Percentiles rank a stretch among this genome's conserved stretches.
Evolutionary conservation across 1,140 invertebrate genomes (phyloP).

Genomic region (Drosophila guanche): DNA sequence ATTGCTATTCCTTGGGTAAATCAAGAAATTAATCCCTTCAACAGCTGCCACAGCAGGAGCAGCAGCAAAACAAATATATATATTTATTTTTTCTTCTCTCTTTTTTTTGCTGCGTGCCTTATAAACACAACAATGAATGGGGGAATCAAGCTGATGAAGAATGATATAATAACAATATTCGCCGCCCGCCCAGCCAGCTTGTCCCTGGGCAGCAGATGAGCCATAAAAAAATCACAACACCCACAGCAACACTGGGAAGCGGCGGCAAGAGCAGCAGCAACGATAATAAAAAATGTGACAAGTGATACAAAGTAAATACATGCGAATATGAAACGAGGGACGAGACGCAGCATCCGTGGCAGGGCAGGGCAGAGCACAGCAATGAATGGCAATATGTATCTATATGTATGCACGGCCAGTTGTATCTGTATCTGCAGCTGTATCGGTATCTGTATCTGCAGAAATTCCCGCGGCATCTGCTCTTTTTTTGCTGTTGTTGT

Average conservation of each 20-base stretch:
- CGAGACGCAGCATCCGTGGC: slow-evolving; percentile 15
- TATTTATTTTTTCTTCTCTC: slow-evolving; percentile 8
- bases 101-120: slow-evolving; percentile 37
- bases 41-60: slow-evolving; percentile 72
- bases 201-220: slow-evolving; percentile 46
- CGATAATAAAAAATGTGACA: slow-evolving; percentile 78
- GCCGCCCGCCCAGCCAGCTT: no score
- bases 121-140: slow-evolving; percentile 78
- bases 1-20: slow-evolving; percentile 63
- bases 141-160: slow-evolving; percentile 77
- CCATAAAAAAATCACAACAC: slow-evolving; percentile 74
- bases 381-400: slow-evolving; percentile 65
- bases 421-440: slow-evolving; percentile 15
- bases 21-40: slow-evolving; percentile 83
- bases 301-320: slow-evolving; percentile 82
- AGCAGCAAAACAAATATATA: slow-evolving; percentile 73
- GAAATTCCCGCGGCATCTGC: slow-evolving; percentile 19
- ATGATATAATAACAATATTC: slow-evolving; percentile 77
- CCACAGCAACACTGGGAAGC: slow-evolving; percentile 20
- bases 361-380: slow-evolving; percentile 6
- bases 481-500: slow-evolving; percentile 12
- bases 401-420: slow-evolving; percentile 30
- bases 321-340: slow-evolving; percentile 69
- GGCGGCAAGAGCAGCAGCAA: slow-evolving; percentile 3
- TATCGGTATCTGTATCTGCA: slow-evolving; percentile 21